phyloP scores from a whole-genome alignment of 2,888 invertebrate species.

The Lasioglossum marginatum region DNA sequence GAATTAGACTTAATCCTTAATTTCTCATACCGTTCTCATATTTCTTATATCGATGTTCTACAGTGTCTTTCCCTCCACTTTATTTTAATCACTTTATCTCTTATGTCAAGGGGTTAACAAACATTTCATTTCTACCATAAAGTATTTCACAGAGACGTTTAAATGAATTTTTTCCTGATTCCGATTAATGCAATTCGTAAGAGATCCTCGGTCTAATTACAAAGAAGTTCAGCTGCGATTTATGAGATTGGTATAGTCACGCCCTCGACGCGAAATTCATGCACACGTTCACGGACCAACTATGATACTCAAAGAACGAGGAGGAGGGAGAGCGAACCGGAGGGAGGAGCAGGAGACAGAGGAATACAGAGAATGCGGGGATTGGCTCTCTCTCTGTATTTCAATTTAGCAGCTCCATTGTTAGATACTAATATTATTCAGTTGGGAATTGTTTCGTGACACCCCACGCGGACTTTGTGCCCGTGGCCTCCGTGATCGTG shows the following conservation, averaged over 20 bases:
- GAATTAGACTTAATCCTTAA: background rate
- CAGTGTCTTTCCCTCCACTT: background rate
- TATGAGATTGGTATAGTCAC: background rate
- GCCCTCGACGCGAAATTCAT: constrained; percentile 10
- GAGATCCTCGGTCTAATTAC: background rate
- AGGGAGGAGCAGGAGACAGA: constrained; percentile 15
- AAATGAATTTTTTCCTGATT: background rate
- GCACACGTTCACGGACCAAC: constrained; percentile 6
- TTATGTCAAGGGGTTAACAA: no score
- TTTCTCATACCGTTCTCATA: background rate
- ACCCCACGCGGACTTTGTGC: constrained; percentile 63
- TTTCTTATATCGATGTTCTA: background rate
- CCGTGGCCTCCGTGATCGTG: constrained; percentile 41
- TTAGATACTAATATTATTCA: constrained; percentile 84
- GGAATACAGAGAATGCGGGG: constrained; percentile 45
- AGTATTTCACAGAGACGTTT: background rate
- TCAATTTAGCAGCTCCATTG: constrained; percentile 83
- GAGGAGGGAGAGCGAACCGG: background rate
- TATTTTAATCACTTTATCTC: background rate
- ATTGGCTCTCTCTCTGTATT: constrained; percentile 77
- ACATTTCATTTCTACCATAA: background rate
- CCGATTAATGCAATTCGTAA: background rate
- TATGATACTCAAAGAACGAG: background rate
- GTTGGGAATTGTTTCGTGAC: constrained; percentile 82
- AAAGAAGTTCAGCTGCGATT: background rate